phyloP scores from a whole-genome alignment of 2,797 vertebrate genomes.

The Chlorospingus semifuscus region DNA sequence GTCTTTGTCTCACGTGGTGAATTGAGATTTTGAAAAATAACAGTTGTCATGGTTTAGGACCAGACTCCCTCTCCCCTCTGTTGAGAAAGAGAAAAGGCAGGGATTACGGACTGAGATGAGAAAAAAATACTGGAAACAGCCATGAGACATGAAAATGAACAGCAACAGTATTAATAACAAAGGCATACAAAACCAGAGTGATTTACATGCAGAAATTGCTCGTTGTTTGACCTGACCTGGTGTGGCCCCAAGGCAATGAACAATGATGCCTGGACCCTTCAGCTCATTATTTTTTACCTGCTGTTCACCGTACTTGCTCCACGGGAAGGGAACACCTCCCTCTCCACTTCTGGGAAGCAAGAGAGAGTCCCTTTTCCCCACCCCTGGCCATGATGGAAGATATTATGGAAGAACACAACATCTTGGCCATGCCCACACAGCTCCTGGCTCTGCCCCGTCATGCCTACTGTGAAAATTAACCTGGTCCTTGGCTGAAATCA shows the following conservation, averaged over 20 bases:
- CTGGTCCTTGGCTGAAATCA: background rate
- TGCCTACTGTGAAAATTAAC: background rate
- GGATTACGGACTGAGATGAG: background rate
- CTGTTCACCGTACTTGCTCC: background rate
- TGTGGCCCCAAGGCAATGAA: too few relatives aligned
- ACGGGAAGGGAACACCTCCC: background rate
- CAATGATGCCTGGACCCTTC: too few relatives aligned
- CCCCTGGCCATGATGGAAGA: background rate
- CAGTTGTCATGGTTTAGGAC: background rate
- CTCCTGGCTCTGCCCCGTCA: background rate
- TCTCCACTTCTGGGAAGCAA: too few relatives aligned
- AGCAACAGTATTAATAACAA: background rate
- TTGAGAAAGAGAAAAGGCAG: background rate
- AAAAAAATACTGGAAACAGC: background rate
- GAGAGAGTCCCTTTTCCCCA: background rate
- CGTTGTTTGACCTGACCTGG: fast-evolving
- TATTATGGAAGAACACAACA: background rate
- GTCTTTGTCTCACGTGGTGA: background rate
- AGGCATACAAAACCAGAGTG: background rate
- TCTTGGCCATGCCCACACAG: background rate
- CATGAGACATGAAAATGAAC: background rate
- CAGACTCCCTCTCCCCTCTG: fast-evolving
- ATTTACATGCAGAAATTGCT: background rate
- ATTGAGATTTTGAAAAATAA: background rate
- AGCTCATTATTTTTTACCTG: fast-evolving